phyloP scores from a whole-genome alignment of 2,797 vertebrate species.

The Enteromius mattozi region DNA sequence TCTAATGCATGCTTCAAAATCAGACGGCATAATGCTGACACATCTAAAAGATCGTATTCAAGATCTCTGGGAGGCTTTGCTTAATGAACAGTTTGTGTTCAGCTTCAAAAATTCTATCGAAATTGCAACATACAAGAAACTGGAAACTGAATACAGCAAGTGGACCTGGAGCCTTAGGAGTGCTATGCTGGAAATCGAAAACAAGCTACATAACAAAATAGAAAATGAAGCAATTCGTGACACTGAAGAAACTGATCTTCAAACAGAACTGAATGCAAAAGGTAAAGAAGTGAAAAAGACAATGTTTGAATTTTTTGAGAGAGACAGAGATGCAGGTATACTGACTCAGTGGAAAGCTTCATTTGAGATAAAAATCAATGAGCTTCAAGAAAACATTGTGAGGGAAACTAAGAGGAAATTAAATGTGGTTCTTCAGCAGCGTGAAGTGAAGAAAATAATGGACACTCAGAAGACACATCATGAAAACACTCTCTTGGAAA shows the following conservation, averaged over 20 bases:
- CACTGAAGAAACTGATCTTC: neutral
- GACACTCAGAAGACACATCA: slow-evolving; percentile 57
- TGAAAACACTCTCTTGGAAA: slow-evolving; percentile 60
- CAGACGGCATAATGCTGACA: slow-evolving; percentile 64
- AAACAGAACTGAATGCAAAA: slow-evolving; percentile 38
- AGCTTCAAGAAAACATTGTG: slow-evolving; percentile 61
- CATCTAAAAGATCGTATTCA: slow-evolving; percentile 67
- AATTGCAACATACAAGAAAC: slow-evolving; percentile 70
- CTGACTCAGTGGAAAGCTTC: slow-evolving; percentile 69
- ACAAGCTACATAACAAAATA: slow-evolving; percentile 63
- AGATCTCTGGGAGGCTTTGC: slow-evolving; percentile 75
- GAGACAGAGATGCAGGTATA: slow-evolving; percentile 63
- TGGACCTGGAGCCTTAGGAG: slow-evolving; percentile 74
- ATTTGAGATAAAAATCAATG: slow-evolving; percentile 63
- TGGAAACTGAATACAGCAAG: slow-evolving; percentile 69
- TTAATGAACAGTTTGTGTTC: slow-evolving; percentile 80
- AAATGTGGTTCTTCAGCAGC: slow-evolving; percentile 48
- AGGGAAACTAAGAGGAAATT: slow-evolving; percentile 55
- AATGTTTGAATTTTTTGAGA: slow-evolving; percentile 67
- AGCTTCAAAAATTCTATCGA: slow-evolving; percentile 80
- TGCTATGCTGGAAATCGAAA: slow-evolving; percentile 66
- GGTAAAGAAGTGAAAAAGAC: slow-evolving; percentile 54
- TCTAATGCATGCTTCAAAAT: slow-evolving; percentile 61
- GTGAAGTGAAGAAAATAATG: slow-evolving; percentile 49
- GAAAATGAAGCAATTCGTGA: slow-evolving; percentile 54